Evolutionary conservation across 2,797 vertebrate genomes (phyloP).

Genomic region (Lacerta viridis): DNA sequence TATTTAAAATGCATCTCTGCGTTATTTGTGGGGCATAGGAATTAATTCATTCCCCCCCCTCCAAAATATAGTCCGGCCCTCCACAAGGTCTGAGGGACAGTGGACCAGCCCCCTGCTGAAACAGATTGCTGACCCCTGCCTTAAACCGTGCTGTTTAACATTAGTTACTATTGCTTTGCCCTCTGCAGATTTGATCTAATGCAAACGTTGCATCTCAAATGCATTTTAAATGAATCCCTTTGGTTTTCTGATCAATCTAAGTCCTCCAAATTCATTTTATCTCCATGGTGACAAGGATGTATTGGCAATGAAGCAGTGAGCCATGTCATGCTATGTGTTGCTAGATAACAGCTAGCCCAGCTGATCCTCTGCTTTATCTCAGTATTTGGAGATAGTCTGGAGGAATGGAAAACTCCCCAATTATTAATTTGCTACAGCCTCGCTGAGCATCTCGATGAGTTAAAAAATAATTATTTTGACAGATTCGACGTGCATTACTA

Average conservation of each 20-base stretch:
- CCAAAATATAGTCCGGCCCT: no score
- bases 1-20: no score
- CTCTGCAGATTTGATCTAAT: constrained; percentile 49
- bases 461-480: constrained; percentile 34
- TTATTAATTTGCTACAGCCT: constrained; percentile 53
- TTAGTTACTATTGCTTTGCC: constrained; percentile 45
- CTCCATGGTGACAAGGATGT: constrained; percentile 71
- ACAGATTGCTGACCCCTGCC: no score
- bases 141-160: not conserved
- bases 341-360: constrained; percentile 58
- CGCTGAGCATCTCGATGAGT: constrained; percentile 30
- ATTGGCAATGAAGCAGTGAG: constrained; percentile 61
- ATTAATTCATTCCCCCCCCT: no score
- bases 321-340: constrained; percentile 38
- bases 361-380: constrained; percentile 52
- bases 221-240: constrained; percentile 36
- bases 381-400: constrained; percentile 21
- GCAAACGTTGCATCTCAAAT: constrained; percentile 30
- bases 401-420: constrained; percentile 41
- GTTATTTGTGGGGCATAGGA: no score
- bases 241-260: constrained; percentile 63
- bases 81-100: no score
- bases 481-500: constrained; percentile 33
- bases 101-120: no score
- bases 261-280: constrained; percentile 69